Evolutionary conservation across 2,888 invertebrate genomes (phyloP).

Genomic region (Drosophila mercatorum): DNA sequence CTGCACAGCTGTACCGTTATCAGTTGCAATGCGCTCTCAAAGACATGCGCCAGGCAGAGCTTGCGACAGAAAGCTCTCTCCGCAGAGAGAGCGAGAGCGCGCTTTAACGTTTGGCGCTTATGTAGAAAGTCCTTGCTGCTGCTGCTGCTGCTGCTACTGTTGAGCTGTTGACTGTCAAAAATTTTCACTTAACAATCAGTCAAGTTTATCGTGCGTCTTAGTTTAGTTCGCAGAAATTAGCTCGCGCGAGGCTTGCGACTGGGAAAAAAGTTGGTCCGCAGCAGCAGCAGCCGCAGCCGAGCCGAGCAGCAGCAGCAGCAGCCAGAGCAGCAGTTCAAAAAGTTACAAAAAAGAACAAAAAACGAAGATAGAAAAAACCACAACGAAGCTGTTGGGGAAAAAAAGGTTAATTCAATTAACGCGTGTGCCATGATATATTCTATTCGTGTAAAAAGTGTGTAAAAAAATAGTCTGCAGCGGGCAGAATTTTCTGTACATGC

Average conservation of each 20-base stretch:
- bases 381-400: slow-evolving; percentile 44
- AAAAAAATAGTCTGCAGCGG: slow-evolving; percentile 8
- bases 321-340: slow-evolving; percentile 12
- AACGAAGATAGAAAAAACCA: slow-evolving; percentile 14
- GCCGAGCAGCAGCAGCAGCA: slow-evolving; percentile 33
- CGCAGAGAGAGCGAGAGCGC: background rate
- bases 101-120: slow-evolving; percentile 24
- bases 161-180: slow-evolving; percentile 72
- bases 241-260: slow-evolving; percentile 40
- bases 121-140: slow-evolving; percentile 61
- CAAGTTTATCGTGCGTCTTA: slow-evolving; percentile 78
- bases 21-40: slow-evolving; percentile 46
- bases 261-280: slow-evolving; percentile 34
- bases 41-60: slow-evolving; percentile 56
- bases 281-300: slow-evolving; percentile 30
- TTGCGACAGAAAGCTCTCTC: slow-evolving; percentile 53
- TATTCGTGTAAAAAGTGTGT: slow-evolving; percentile 14
- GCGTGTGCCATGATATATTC: slow-evolving; percentile 7
- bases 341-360: slow-evolving; percentile 28
- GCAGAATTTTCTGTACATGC: slow-evolving; percentile 53
- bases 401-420: slow-evolving; percentile 40
- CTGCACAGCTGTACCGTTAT: slow-evolving; percentile 74
- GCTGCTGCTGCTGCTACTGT: slow-evolving; percentile 44
- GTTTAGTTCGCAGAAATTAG: slow-evolving; percentile 59
- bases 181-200: slow-evolving; percentile 74